Evolutionary conservation across 2,888 invertebrate species (phyloP), one percentile per base, ranked within the genome.

Genomic region (Thalpophila matura): DNA sequence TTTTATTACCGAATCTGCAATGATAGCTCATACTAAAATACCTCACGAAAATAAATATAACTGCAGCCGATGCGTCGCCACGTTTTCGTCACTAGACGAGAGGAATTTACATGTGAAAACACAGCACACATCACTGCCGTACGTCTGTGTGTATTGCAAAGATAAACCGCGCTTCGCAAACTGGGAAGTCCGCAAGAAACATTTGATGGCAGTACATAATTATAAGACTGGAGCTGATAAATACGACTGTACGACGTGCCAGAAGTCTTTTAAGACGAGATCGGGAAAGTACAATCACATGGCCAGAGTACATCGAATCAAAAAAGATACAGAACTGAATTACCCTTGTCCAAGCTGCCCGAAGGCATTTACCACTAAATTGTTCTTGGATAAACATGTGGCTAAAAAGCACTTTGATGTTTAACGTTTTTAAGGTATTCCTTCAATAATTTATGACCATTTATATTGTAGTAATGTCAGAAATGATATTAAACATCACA

Each of bases 361-460:
- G 0, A 94, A 93, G 76, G 94, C 94, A 4, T 96, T 96, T 73
- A 95, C 95, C 1, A 94, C 95, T 1, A 95, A 95, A 79, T 82
- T 95, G 63, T 95, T 95, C 79, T 82, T 96, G 79, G 95, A 95
- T 69, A 95, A 95, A 70, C 96, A 96, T 79, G 86, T 95, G 71
- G 92, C 95, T 20, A 94, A 93, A 81, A 96, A 95, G 76, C 96
- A 96, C 83, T 93, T 92, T 45, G 94, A 93, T 76, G 83, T 83
- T 26, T 90, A 74, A 87, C 65, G 37, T 49, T 47, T 45, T 31
- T 5, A 46, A 60, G 47, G 46, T 62, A 62, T 35, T 1, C n/a
- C 18, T 54, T 47, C 10, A 31, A 40, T 27, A 29, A 24, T 18
- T 18, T 7, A 18, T n/a, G 7, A 55, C n/a, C 0, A 43, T 43